These are phyloP conservation scores for Lophius piscatorius DNA, from an alignment of 2,113 vertebrate species.

Conservation along the genomic window DNA sequence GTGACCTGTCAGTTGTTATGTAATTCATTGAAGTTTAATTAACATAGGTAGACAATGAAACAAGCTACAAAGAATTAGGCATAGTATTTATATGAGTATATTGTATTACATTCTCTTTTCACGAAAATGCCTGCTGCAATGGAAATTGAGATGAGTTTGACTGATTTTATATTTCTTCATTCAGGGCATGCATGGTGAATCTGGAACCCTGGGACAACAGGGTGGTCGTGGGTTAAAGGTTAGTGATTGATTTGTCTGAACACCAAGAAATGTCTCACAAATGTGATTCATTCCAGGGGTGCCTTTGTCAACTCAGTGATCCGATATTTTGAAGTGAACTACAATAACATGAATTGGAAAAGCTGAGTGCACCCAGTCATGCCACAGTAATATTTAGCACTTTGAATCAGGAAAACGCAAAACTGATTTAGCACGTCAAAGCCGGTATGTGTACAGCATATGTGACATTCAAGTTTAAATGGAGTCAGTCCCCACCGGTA, in stretches of 20 bases:
- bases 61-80: too few relatives aligned
- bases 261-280: slow-evolving; percentile 20
- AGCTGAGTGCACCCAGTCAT: not conserved
- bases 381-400: not conserved
- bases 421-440: too few relatives aligned
- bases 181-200: slow-evolving; percentile 86
- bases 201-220: slow-evolving; percentile 78
- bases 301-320: not conserved
- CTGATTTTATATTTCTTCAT: slow-evolving; percentile 46
- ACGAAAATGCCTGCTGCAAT: not conserved
- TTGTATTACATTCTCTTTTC: slow-evolving; percentile 3
- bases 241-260: slow-evolving; percentile 42
- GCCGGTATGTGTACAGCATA: too few relatives aligned
- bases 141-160: slow-evolving; percentile 3
- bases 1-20: too few relatives aligned
- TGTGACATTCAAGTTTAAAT: too few relatives aligned
- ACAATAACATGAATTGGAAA: not conserved
- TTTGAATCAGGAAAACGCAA: not conserved
- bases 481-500: too few relatives aligned
- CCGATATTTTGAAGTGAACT: not conserved
- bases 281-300: not conserved
- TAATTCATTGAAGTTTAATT: too few relatives aligned
- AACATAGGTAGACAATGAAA: too few relatives aligned
- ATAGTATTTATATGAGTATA: not conserved
- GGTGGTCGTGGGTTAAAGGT: slow-evolving; percentile 86